These are phyloP conservation scores for Nettapus auritus DNA, from an alignment of 2,113 vertebrate species.

Conservation along the genomic window DNA sequence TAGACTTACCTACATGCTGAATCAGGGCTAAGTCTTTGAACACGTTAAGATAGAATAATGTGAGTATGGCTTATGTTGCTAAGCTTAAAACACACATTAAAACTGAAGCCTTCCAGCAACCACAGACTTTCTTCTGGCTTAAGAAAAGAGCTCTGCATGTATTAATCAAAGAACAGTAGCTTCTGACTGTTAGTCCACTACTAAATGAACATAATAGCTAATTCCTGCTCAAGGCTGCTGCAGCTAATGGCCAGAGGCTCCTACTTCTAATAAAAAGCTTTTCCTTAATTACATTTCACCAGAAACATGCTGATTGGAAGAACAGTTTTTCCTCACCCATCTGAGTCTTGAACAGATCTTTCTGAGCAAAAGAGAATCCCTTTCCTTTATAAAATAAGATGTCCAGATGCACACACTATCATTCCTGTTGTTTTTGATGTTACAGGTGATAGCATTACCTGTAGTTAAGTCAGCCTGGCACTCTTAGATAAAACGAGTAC, in stretches of 20 bases:
- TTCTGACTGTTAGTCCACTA: neutral
- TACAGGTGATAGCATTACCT: neutral
- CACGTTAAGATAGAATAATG: neutral
- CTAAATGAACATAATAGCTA: neutral
- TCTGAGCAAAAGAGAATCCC: neutral
- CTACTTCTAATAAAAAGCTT: neutral
- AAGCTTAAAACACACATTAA: neutral
- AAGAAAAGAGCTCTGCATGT: neutral
- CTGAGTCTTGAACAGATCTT: neutral
- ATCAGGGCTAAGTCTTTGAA: neutral
- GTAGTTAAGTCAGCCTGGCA: neutral
- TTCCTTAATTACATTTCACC: neutral
- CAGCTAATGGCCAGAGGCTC: neutral
- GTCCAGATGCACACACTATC: neutral
- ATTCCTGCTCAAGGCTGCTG: neutral
- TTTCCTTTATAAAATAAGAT: neutral
- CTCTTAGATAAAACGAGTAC: neutral
- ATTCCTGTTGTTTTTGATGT: neutral
- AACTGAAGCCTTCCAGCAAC: neutral
- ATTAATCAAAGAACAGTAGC: neutral
- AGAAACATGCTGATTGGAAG: neutral
- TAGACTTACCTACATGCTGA: neutral
- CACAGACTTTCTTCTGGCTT: neutral
- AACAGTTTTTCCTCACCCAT: accelerated
- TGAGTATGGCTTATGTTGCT: neutral